Conservation (phyloP, 1,140 invertebrate genomes). For the Hyles euphorbiae region DNA sequence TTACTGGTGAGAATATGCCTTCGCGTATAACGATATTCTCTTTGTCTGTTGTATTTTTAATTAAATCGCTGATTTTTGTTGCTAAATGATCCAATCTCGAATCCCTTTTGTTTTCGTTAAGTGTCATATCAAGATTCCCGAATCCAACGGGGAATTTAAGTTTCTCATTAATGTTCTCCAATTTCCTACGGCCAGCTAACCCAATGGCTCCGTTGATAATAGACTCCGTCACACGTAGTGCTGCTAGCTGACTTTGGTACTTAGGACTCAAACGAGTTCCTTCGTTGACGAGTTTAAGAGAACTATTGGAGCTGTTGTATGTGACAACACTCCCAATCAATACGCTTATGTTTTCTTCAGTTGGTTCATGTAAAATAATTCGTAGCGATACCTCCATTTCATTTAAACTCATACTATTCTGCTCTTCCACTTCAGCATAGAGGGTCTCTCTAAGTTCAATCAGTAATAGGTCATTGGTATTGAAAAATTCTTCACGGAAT, state of each 20-base stretch:
- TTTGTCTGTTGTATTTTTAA: neutral
- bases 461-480: conserved; percentile 7
- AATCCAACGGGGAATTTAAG: conserved; percentile 1
- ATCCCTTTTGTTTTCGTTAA: neutral
- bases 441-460: conserved; percentile 5
- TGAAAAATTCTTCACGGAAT: conserved; percentile 14
- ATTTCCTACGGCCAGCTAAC: neutral
- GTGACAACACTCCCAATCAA: conserved; percentile 4
- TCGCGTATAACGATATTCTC: neutral
- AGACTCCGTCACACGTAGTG: neutral
- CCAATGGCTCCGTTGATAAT: neutral
- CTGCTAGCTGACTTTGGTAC: neutral
- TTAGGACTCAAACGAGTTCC: no score
- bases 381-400: neutral
- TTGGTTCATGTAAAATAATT: neutral
- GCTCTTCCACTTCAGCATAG: conserved; percentile 5
- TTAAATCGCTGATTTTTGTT: neutral
- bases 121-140: conserved; percentile 4
- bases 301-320: neutral
- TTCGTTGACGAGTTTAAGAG: neutral
- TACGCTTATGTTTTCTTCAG: neutral
- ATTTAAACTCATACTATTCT: neutral
- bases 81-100: neutral
- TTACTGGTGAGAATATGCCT: neutral
- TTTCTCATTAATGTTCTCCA: neutral